phyloP scores from a whole-genome alignment of 2,113 vertebrate species.

The Colaptes auratus region DNA sequence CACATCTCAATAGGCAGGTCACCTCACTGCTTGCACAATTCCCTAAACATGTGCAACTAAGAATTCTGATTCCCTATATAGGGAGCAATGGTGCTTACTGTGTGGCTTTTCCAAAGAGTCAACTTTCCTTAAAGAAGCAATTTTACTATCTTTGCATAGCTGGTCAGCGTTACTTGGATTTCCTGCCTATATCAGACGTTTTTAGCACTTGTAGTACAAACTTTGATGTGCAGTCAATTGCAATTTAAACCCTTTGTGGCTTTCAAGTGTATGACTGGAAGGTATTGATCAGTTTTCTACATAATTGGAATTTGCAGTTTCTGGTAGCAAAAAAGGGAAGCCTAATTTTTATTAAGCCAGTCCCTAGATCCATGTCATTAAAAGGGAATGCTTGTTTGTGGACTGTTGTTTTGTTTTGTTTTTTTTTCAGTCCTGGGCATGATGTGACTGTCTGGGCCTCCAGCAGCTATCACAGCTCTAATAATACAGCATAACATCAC shows the following conservation, averaged over 20 bases:
- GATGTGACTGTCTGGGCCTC: background rate
- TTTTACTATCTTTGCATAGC: background rate
- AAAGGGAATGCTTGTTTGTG: background rate
- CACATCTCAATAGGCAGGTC: background rate
- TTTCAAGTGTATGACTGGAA: background rate
- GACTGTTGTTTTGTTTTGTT: background rate
- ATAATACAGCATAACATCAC: background rate
- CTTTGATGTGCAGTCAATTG: background rate
- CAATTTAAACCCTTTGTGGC: background rate
- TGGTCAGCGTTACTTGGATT: background rate
- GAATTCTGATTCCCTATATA: background rate
- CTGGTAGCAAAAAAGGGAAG: background rate
- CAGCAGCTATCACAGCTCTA: slow-evolving; percentile 11
- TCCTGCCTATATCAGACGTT: background rate
- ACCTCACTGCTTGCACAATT: background rate
- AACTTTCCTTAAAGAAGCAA: background rate
- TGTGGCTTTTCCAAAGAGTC: background rate
- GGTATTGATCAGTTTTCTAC: background rate
- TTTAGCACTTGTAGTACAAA: background rate
- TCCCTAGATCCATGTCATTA: background rate
- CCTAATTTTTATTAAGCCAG: background rate
- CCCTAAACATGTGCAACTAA: background rate
- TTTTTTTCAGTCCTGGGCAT: background rate
- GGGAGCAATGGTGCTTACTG: background rate
- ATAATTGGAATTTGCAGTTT: background rate